These are phyloP conservation scores for Neelides folsomi DNA, from an alignment of 2,888 invertebrate species.

Conservation along the genomic window DNA sequence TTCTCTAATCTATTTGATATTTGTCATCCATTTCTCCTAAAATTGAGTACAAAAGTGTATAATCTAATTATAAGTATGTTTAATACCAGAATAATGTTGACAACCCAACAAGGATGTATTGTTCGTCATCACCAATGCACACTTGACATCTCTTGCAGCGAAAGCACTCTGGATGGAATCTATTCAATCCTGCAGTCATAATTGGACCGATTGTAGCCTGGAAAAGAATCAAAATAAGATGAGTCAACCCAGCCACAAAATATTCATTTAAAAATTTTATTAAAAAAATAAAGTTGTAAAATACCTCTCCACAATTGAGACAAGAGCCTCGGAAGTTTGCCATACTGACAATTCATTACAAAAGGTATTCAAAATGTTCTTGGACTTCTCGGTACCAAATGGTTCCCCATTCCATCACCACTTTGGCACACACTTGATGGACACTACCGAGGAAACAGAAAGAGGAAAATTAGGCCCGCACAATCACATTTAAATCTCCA, in stretches of 20 bases:
- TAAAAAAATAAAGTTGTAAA: slow-evolving; percentile 9
- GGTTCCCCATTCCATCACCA: no score
- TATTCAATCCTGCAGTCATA: slow-evolving; percentile 88
- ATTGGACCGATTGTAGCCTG: slow-evolving; percentile 53
- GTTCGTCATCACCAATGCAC: slow-evolving; percentile 82
- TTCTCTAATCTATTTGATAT: no score
- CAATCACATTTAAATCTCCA: slow-evolving; percentile 1
- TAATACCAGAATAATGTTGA: slow-evolving; percentile 70
- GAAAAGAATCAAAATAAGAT: slow-evolving; percentile 6
- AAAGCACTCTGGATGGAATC: slow-evolving; percentile 93
- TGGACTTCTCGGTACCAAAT: slow-evolving; percentile 14
- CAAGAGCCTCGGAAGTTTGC: slow-evolving; percentile 74
- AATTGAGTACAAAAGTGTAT: not conserved
- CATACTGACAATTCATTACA: slow-evolving; percentile 35
- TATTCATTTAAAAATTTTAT: not conserved
- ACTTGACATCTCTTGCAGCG: slow-evolving; percentile 65
- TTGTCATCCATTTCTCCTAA: no score
- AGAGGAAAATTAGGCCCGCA: no score
- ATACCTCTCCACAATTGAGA: slow-evolving; percentile 70
- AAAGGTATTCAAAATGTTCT: slow-evolving; percentile 16
- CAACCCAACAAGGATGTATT: slow-evolving; percentile 80
- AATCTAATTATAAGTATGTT: not conserved
- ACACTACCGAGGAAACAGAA: no score
- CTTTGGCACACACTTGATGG: no score
- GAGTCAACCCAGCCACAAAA: not conserved